Evolutionary conservation across 2,113 vertebrate genomes (phyloP).

Genomic region (Corythaeola cristata): DNA sequence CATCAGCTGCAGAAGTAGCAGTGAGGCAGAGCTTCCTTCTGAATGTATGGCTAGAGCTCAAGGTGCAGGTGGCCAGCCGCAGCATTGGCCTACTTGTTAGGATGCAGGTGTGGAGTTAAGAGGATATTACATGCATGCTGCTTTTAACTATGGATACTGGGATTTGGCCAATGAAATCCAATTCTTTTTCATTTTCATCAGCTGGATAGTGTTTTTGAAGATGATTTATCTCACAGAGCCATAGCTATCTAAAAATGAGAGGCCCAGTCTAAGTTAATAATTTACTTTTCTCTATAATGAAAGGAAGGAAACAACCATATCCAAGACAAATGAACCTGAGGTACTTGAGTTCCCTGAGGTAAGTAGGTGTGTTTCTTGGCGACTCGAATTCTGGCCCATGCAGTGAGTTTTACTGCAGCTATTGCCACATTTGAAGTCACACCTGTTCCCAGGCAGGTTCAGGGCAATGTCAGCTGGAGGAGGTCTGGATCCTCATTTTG

Average conservation of each 20-base stretch:
- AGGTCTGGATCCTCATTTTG: not conserved
- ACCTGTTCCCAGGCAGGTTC: not conserved
- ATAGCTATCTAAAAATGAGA: not conserved
- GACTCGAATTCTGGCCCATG: not conserved
- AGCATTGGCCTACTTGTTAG: too few relatives aligned
- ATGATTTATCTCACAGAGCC: not conserved
- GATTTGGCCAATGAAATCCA: not conserved
- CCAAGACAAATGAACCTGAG: not conserved
- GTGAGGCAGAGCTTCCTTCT: not conserved
- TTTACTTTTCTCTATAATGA: not conserved
- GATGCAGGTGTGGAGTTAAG: not conserved
- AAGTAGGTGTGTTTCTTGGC: not conserved
- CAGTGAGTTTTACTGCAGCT: not conserved
- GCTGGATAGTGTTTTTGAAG: not conserved
- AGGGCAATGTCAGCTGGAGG: not conserved
- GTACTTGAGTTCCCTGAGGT: not conserved
- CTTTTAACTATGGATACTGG: not conserved
- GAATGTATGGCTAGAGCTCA: not conserved
- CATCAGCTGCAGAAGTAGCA: not conserved
- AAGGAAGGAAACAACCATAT: not conserved
- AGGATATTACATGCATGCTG: not conserved
- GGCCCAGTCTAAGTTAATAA: not conserved
- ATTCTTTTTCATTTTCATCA: not conserved
- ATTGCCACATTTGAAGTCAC: not conserved
- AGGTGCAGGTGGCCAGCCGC: not conserved